Conservation (phyloP, 2,113 vertebrate species). For the Redunca redunca region DNA sequence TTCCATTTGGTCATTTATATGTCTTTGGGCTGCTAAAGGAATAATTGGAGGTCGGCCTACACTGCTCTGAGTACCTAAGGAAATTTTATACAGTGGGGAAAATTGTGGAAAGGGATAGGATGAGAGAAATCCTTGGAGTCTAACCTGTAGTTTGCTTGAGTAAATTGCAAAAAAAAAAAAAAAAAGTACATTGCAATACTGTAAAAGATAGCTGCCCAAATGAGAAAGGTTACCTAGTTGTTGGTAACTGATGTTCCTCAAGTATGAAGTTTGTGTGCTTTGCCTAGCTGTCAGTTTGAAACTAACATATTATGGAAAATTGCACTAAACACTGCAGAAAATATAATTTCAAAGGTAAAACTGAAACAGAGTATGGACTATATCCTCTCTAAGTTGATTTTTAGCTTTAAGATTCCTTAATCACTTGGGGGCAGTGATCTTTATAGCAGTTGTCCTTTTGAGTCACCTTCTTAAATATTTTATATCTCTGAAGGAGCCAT, state of each 20-base stretch:
- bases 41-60: neutral
- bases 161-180: too few relatives aligned
- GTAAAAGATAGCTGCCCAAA: neutral
- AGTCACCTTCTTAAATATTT: neutral
- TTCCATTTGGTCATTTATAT: neutral
- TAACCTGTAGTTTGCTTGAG: neutral
- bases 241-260: neutral
- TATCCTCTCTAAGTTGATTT: neutral
- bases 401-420: neutral
- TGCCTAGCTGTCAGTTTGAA: neutral
- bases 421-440: neutral
- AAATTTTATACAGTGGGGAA: neutral
- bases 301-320: neutral
- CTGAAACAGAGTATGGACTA: neutral
- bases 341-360: neutral
- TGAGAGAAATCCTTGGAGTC: neutral
- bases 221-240: neutral
- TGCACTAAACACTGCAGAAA: neutral
- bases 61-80: neutral
- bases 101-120: neutral
- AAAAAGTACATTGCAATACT: neutral
- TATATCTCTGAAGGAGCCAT: neutral
- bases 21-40: neutral
- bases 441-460: neutral
- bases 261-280: neutral